Evolutionary conservation across 2,888 invertebrate genomes (phyloP).

Genomic region (Eupsilia transversa): DNA sequence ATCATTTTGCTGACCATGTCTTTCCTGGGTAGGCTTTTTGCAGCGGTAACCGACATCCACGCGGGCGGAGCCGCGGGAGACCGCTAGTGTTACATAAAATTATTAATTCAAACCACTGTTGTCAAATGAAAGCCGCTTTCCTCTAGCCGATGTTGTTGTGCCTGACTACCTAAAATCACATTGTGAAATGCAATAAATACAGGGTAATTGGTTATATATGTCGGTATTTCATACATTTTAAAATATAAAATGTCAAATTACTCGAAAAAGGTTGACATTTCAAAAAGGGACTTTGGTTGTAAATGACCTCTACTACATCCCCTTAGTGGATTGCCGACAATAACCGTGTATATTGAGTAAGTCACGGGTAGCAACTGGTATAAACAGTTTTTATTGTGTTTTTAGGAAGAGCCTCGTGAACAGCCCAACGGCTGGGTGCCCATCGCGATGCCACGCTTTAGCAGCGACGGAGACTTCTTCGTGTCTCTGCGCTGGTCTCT

Average conservation of each 20-base stretch:
- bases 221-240: too few species aligned
- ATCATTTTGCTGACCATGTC: too few species aligned
- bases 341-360: not conserved
- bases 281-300: too few species aligned
- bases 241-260: too few species aligned
- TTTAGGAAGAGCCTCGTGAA: constrained; percentile 86
- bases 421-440: constrained; percentile 94
- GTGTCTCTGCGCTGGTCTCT: constrained; percentile 85
- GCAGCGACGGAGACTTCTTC: constrained; percentile 83
- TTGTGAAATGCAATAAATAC: not conserved
- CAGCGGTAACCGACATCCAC: too few species aligned
- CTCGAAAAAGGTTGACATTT: too few species aligned
- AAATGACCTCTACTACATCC: too few species aligned
- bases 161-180: not conserved
- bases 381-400: constrained; percentile 2
- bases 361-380: not conserved
- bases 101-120: not conserved
- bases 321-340: too few species aligned
- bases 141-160: not conserved
- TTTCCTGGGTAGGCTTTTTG: too few species aligned
- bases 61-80: too few species aligned
- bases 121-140: not conserved
- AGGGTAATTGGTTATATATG: too few species aligned
- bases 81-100: not conserved
- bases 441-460: constrained; percentile 90